A percentile compares a stretch with the other conserved stretches of the same genome.
These are phyloP conservation scores for Clusia tigrina DNA, from an alignment of 2,888 invertebrate species.

Conservation along the genomic window DNA sequence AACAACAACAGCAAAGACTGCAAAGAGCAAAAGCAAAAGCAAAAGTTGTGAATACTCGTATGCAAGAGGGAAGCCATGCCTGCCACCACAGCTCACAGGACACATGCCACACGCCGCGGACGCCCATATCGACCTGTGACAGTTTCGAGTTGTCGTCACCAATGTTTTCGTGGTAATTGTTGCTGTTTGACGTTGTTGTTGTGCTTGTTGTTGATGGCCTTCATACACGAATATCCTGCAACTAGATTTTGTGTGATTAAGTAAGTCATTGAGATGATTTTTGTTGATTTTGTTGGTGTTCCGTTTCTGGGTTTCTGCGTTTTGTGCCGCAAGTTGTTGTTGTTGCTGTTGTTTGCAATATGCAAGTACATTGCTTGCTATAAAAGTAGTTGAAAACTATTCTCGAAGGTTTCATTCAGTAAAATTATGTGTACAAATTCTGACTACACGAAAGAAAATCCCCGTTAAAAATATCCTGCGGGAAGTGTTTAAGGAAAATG, in stretches of 20 bases:
- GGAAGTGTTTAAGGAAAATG: too few species aligned
- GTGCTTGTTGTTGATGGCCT: constrained; percentile 37
- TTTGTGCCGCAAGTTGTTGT: neutral
- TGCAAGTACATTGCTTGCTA: too few species aligned
- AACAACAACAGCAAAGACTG: neutral
- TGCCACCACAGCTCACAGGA: too few species aligned
- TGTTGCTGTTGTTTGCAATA: neutral
- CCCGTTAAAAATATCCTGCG: too few species aligned
- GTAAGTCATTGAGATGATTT: constrained; percentile 53
- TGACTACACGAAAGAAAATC: too few species aligned
- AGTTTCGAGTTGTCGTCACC: neutral
- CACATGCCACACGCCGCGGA: too few species aligned
- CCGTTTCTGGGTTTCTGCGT: neutral
- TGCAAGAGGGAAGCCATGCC: too few species aligned
- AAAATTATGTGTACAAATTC: too few species aligned
- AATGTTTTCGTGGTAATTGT: neutral
- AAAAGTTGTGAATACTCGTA: too few species aligned
- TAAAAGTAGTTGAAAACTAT: too few species aligned
- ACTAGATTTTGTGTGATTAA: constrained; percentile 56
- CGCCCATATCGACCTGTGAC: neutral
- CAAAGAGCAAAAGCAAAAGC: neutral
- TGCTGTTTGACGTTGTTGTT: constrained; percentile 11
- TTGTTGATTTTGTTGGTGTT: constrained; percentile 39
- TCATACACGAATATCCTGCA: constrained; percentile 53
- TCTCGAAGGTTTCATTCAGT: too few species aligned